Evolutionary conservation across 2,888 invertebrate species (phyloP), one percentile per base, ranked within the genome.

Genomic region (Philaethria dido): DNA sequence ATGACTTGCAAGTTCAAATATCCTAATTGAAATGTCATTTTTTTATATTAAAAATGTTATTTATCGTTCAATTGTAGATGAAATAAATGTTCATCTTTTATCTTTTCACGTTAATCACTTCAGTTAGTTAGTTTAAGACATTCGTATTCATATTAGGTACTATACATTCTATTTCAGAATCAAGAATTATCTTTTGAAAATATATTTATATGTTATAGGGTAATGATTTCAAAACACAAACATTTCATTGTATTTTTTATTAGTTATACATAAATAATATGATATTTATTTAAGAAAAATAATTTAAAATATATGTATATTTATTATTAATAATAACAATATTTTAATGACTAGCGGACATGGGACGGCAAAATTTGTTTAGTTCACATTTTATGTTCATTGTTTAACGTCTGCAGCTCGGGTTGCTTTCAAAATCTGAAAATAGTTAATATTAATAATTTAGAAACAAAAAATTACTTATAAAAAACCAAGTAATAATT

Each of bases 381-480:
- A 45, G 50, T 33, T 48, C 25, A 60, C 36, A 16, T 50, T 47
- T 14, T 18, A n/a, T 57, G 55, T 62, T 74, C 68, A 74, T 36
- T 70, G 64, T 62, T 75, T 74, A 70, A 77, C 16, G 62, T 55
- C 69, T 73, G 75, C 79, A 78, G 62, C 77, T 75, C 16, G 71
- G 22, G 57, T 73, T 72, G 67, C 72, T 77, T 75, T 76, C 75
- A 44, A 75, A 74, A 75, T 79, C 80, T 80, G 76, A 57, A 75
- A 77, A 74, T 66, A 44, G 59, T 73, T 68, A 69, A 29, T 52
- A 29, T 52, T 29, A 11, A 29, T 29, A 52, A 52, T 9, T 39
- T 29, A n/a, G n/a, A n/a, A n/a, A n/a, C n/a, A n/a, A 29, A 16
- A 29, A 9, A 5, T 22, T 8, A 25, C 6, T 13, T 6, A 4